Base-by-base conservation (phyloP, 2,113 vertebrate species). In the Petrocephalus microphthalmus region DNA sequence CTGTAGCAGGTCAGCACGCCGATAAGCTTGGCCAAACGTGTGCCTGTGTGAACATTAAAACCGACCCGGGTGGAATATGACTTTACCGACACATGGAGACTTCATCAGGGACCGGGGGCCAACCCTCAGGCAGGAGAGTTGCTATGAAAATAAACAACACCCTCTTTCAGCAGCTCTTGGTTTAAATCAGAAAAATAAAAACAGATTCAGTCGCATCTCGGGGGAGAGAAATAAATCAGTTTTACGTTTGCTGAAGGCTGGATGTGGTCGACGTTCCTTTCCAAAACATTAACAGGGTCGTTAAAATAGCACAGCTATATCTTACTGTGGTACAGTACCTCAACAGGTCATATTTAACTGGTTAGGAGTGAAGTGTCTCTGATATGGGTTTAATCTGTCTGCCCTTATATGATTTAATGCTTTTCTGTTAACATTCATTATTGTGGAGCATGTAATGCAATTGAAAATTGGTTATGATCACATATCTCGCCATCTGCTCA, bases 81-180 rank as follows among this genome's bases (percentile, higher is more conserved):
- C 42, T 81, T 81, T 67, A 86, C 67, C 89, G 84, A 92, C 92
- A 92, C 87, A 93, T 89, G 90, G 91, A 51, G 29, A 64, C 87
- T 5, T 84, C 92, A 91, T 92, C 91, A 91, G 86, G 52, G 91
- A 88, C 54, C 67, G 89, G 90, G 91, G 90, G 91, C 88, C 85
- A 88, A 91, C 90, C 86, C 89, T 91, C 91, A 91, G 88, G 89
- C 89, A 91, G 93, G 91, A 92, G 91, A 91, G 92, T 86, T 88
- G 89, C 91, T 84, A 90, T 89, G 91, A 92, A 93, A 92, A 92
- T 90, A 93, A 93, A 93, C 91, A 91, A 92, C 57, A 84, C 56
- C 85, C 67, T 19, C 60, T 91, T 86, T 57, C 52, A 91, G 92
- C 91, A 90, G 87, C 89, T 90, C 91, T 91, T 49, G n/a, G 89